Conservation (phyloP, 92 coral and sea anemone genomes). For the Micromussa lordhowensis region DNA sequence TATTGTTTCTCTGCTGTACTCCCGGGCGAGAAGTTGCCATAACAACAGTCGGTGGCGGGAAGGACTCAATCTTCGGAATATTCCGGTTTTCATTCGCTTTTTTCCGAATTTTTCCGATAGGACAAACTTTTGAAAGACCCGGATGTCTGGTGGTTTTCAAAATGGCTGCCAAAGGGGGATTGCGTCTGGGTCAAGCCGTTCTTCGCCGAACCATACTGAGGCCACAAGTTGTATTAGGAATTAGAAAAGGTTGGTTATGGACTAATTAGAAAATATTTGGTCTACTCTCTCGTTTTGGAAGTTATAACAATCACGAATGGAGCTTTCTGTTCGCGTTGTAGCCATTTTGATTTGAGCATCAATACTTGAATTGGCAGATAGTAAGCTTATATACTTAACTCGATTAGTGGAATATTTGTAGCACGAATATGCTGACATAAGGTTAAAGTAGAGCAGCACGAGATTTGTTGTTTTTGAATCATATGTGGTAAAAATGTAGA, state of each 20-base stretch:
- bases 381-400: too few species aligned
- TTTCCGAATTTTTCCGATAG: conserved; percentile 17
- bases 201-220: conserved; percentile 44
- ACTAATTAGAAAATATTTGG: neutral
- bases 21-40: conserved; percentile 36
- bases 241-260: conserved; percentile 34
- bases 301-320: neutral
- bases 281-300: neutral
- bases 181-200: conserved; percentile 49
- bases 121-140: neutral
- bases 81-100: neutral
- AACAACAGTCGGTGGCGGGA: conserved; percentile 20
- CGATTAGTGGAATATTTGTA: neutral
- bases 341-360: neutral
- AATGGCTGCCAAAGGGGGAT: conserved; percentile 80
- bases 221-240: conserved; percentile 34
- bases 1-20: conserved; percentile 40
- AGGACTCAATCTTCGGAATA: neutral
- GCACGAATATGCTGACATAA: neutral
- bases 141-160: conserved; percentile 49
- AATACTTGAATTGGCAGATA: too few species aligned
- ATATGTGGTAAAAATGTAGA: too few species aligned
- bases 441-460: neutral
- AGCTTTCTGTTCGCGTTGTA: neutral
- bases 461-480: too few species aligned